Evolutionary conservation across 2,888 invertebrate species (phyloP).

Genomic region (Mimachlamys varia): DNA sequence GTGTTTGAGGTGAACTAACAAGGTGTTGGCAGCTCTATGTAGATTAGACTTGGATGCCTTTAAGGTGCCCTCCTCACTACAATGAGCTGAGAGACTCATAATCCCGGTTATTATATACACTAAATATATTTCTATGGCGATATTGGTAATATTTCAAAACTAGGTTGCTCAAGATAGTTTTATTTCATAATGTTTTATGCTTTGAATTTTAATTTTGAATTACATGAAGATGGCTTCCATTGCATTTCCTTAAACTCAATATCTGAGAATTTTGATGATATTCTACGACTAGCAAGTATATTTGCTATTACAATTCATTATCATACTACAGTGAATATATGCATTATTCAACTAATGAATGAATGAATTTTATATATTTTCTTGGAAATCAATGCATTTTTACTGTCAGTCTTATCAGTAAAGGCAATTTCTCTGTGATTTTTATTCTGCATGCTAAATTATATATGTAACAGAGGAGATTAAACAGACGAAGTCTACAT

Average conservation of each 20-base stretch:
- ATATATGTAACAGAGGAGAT: background rate
- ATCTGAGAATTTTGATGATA: no score
- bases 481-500: background rate
- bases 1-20: no score
- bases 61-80: background rate
- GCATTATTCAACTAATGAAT: background rate
- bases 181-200: background rate
- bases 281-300: background rate
- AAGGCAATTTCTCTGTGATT: background rate
- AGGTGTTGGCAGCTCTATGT: no score
- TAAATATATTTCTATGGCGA: background rate
- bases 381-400: background rate
- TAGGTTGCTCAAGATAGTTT: slow-evolving; percentile 20
- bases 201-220: background rate
- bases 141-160: background rate
- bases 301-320: background rate
- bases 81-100: background rate
- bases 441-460: background rate
- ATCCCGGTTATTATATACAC: slow-evolving; percentile 4
- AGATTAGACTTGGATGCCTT: background rate
- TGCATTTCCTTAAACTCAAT: no score
- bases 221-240: background rate
- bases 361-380: background rate
- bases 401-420: background rate
- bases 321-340: background rate